phyloP scores from a whole-genome alignment of 2,888 invertebrate species.

The Noctua fimbriata region DNA sequence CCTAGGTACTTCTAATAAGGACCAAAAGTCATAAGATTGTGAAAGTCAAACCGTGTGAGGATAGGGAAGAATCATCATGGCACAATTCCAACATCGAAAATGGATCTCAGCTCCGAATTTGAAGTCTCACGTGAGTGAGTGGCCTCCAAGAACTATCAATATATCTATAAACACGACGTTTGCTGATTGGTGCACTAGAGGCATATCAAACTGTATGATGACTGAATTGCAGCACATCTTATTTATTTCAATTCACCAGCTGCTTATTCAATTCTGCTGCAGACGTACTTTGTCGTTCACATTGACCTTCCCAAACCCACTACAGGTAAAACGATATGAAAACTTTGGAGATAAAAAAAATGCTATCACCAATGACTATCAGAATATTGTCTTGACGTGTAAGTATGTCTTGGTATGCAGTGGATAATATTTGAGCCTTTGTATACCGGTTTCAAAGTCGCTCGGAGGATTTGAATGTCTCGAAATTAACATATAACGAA shows the following conservation, averaged over 20 bases:
- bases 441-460: constrained; percentile 61
- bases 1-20: neutral
- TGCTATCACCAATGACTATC: constrained; percentile 33
- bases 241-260: neutral
- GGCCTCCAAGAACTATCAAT: neutral
- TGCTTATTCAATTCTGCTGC: neutral
- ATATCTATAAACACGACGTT: neutral
- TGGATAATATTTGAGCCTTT: constrained; percentile 51
- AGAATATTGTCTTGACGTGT: constrained; percentile 38
- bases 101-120: neutral
- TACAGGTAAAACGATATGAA: neutral
- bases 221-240: neutral
- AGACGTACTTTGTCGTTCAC: neutral
- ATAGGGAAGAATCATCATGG: neutral
- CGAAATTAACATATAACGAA: constrained; percentile 59
- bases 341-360: constrained; percentile 2
- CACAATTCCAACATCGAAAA: neutral
- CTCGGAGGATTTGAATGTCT: constrained; percentile 59
- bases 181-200: neutral
- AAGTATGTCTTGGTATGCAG: constrained; percentile 40
- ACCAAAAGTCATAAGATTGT: neutral
- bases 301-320: neutral
- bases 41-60: neutral
- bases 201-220: neutral
- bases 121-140: neutral